Percentiles rank a stretch among this genome's conserved stretches.
Conservation (phyloP, 2,113 vertebrate species). For the Phycodurus eques region DNA sequence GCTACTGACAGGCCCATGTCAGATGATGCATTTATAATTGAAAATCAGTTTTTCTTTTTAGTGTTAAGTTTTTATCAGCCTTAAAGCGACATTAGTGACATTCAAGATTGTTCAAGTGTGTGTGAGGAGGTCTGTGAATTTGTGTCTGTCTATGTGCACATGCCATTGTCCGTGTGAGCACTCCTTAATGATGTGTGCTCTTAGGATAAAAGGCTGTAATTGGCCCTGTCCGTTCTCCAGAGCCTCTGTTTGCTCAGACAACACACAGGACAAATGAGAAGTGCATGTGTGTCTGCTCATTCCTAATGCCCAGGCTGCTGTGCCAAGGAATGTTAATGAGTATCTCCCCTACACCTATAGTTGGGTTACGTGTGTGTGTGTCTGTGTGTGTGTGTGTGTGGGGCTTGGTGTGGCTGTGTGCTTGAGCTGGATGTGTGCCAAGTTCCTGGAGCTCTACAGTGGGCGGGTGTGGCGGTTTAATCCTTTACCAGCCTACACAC, state of each 20-base stretch:
- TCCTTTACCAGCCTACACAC: slow-evolving; percentile 44
- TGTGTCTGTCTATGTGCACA: slow-evolving; percentile 11
- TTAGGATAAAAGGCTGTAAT: slow-evolving; percentile 68
- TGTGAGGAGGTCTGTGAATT: slow-evolving; percentile 3
- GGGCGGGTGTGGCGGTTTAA: slow-evolving; percentile 28
- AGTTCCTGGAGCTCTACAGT: slow-evolving; percentile 30
- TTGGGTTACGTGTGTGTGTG: slow-evolving; percentile 10
- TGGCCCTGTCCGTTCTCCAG: slow-evolving; percentile 57
- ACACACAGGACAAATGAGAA: slow-evolving; percentile 62
- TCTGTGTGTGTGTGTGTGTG: slow-evolving; percentile 16
- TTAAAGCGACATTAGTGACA: slow-evolving; percentile 1
- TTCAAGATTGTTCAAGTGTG: slow-evolving; percentile 14
- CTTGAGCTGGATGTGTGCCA: slow-evolving; percentile 44
- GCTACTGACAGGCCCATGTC: neutral
- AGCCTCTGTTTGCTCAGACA: slow-evolving; percentile 71
- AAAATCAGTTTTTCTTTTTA: neutral
- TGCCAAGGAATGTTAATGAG: slow-evolving; percentile 49
- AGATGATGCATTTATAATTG: neutral
- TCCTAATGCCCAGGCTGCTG: slow-evolving; percentile 25
- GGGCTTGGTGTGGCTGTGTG: slow-evolving; percentile 3
- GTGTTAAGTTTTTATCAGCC: neutral
- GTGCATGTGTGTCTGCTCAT: slow-evolving; percentile 27
- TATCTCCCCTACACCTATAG: slow-evolving; percentile 34
- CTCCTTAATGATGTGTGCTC: slow-evolving; percentile 69
- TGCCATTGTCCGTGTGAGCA: slow-evolving; percentile 35